Evolutionary conservation across 2,113 vertebrate genomes (phyloP).

Genomic region (Triplophysa siluroides): DNA sequence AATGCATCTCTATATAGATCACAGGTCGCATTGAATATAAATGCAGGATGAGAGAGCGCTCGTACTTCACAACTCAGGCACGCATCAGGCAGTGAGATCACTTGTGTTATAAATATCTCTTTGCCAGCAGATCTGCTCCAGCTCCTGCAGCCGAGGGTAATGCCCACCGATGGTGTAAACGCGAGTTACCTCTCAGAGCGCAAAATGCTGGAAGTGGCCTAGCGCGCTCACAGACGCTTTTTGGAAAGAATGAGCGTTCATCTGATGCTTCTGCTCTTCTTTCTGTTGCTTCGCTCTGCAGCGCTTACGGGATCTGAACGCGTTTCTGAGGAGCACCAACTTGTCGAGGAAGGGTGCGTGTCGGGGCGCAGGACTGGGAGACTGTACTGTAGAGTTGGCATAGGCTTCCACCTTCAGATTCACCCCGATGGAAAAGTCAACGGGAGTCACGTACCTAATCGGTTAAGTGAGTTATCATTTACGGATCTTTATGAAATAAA

Average conservation of each 20-base stretch:
- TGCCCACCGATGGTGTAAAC: slow-evolving; percentile 62
- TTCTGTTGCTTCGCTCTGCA: slow-evolving; percentile 74
- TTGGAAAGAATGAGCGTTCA: slow-evolving; percentile 86
- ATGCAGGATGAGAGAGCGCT: slow-evolving; percentile 71
- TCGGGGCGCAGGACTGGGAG: slow-evolving; percentile 91
- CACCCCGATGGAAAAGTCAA: slow-evolving; percentile 94
- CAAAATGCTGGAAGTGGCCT: slow-evolving; percentile 75
- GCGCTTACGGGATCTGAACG: slow-evolving; percentile 66
- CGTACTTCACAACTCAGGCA: slow-evolving; percentile 74
- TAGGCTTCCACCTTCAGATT: slow-evolving; percentile 97
- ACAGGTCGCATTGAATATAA: slow-evolving; percentile 58
- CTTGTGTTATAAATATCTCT: slow-evolving; percentile 90
- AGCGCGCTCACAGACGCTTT: slow-evolving; percentile 64
- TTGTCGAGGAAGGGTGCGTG: slow-evolving; percentile 62
- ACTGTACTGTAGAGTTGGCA: slow-evolving; percentile 93
- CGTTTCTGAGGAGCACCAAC: slow-evolving; percentile 69
- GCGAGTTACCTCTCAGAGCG: slow-evolving; percentile 59
- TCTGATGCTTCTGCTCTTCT: slow-evolving; percentile 77
- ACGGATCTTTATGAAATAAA: background rate
- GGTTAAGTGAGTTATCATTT: slow-evolving; percentile 84
- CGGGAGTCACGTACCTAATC: slow-evolving; percentile 89
- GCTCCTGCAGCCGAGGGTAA: slow-evolving; percentile 65
- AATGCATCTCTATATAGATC: background rate
- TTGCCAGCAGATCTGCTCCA: slow-evolving; percentile 68
- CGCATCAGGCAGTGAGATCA: slow-evolving; percentile 84